Evolutionary conservation across 2,113 vertebrate species (phyloP).

Genomic region (Paracanthobrama guichenoti): DNA sequence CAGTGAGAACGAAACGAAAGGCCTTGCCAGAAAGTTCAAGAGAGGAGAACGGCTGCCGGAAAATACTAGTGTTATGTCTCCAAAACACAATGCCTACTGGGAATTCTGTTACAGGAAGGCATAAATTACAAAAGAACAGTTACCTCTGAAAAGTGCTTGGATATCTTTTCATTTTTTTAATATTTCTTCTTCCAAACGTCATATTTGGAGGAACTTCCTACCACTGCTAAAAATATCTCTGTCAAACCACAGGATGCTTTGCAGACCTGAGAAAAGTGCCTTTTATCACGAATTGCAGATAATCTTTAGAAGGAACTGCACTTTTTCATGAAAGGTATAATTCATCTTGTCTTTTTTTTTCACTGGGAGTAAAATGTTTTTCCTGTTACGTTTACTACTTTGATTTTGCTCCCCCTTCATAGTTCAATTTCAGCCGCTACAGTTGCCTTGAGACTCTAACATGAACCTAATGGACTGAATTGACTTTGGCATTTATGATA

Average conservation of each 20-base stretch:
- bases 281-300: conserved; percentile 20
- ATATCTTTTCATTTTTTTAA: conserved; percentile 28
- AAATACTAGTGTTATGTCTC: conserved; percentile 51
- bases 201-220: conserved; percentile 11
- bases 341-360: conserved; percentile 20
- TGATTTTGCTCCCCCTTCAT: conserved; percentile 1
- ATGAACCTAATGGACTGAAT: conserved; percentile 26
- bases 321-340: conserved; percentile 26
- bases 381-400: conserved; percentile 3
- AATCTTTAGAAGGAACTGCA: background rate
- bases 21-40: conserved; percentile 42
- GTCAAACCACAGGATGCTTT: conserved; percentile 11
- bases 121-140: conserved; percentile 50
- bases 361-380: background rate
- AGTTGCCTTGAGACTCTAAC: conserved; percentile 23
- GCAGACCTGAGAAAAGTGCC: conserved; percentile 22
- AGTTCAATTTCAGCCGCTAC: background rate
- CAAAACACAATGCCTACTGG: conserved; percentile 48
- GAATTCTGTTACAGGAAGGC: conserved; percentile 57
- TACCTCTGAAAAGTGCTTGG: conserved; percentile 47
- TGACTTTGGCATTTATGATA: conserved; percentile 45
- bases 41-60: conserved; percentile 39
- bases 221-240: conserved; percentile 48
- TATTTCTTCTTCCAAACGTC: conserved; percentile 30
- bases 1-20: conserved; percentile 20